phyloP scores from a whole-genome alignment of 2,888 invertebrate species.

The Perizoma flavofasciatum region DNA sequence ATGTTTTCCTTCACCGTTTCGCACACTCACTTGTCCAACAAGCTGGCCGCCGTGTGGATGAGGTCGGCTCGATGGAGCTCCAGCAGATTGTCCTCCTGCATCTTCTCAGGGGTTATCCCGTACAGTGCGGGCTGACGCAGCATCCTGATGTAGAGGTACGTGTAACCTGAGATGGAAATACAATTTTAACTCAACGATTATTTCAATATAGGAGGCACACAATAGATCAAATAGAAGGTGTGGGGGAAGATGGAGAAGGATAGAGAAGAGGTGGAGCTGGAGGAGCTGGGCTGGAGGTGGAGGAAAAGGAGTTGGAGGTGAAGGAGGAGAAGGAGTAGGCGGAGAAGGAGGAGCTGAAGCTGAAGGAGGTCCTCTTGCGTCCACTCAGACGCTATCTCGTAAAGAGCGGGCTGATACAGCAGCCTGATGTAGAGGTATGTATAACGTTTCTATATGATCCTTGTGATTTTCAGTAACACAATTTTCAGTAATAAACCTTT shows the following conservation, averaged over 20 bases:
- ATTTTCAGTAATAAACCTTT: not conserved
- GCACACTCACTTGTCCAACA: constrained; percentile 87
- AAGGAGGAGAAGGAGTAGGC: no score
- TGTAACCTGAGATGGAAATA: constrained; percentile 97
- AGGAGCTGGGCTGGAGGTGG: not conserved
- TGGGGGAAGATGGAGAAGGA: no score
- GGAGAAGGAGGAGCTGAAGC: constrained; percentile 93
- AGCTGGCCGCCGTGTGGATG: constrained; percentile 95
- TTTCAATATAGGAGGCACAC: no score
- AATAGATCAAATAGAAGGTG: no score
- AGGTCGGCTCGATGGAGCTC: constrained; percentile 97
- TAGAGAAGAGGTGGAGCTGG: no score
- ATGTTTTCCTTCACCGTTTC: no score
- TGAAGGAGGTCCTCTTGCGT: constrained; percentile 90
- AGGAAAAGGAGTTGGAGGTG: no score
- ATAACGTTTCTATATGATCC: constrained; percentile 85
- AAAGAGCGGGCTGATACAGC: constrained; percentile 94
- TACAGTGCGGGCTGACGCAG: constrained; percentile 94
- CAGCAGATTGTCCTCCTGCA: constrained; percentile 92
- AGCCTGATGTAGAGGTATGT: constrained; percentile 98
- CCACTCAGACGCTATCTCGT: constrained; percentile 93
- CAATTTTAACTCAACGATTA: not conserved
- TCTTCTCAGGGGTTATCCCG: constrained; percentile 91
- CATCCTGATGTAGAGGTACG: constrained; percentile 98
- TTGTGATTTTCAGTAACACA: not conserved